Base-by-base conservation (phyloP, 2,797 vertebrate species). In the Sparidentex hasta region DNA sequence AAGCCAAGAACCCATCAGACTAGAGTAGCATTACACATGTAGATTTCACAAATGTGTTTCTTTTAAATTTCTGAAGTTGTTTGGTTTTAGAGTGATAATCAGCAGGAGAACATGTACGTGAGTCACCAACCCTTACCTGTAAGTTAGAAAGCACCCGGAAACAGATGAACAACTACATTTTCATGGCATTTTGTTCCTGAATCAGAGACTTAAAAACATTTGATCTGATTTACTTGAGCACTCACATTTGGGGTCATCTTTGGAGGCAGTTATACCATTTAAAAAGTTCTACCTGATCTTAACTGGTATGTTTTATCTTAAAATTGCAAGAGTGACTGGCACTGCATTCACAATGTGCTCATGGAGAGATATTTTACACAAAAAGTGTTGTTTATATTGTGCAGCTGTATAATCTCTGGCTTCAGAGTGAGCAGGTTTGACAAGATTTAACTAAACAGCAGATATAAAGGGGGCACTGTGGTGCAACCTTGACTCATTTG, bases 341-440 rank as follows among this genome's bases (percentile, higher is more conserved):
- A 9, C 11, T n/a, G 25, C 8, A 29, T 46, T 72, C 7, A 18
- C 25, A 16, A 1, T 18, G 33, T 43, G 18, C 46, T 47, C 17
- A 6, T 21, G 17, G 7, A 44, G 54, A 70, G 2, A n/a, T 5
- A 21, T 23, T 48, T 47, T 1, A 38, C 38, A 38, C 38, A 11
- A 3, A 41, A 50, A 2, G 52, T 83, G 33, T n/a, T 29, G 50
- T 63, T 52, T 65, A 68, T 57, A 78, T 51, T 64, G 57, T 20
- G 41, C 50, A 66, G 62, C 23, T 20, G 57, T 27, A 46, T 71
- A 78, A 54, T 75, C 5, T 64, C 5, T 21, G 29, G 25, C 25
- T 74, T 69, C 43, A 54, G 20, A 52, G 4, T 3, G 11, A 87
- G 62, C 71, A 82, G 65, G 79, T 81, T 43, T 55, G 73, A 41